Evolutionary conservation across 2,797 vertebrate genomes (phyloP).

Genomic region (Austrolebias charrua): DNA sequence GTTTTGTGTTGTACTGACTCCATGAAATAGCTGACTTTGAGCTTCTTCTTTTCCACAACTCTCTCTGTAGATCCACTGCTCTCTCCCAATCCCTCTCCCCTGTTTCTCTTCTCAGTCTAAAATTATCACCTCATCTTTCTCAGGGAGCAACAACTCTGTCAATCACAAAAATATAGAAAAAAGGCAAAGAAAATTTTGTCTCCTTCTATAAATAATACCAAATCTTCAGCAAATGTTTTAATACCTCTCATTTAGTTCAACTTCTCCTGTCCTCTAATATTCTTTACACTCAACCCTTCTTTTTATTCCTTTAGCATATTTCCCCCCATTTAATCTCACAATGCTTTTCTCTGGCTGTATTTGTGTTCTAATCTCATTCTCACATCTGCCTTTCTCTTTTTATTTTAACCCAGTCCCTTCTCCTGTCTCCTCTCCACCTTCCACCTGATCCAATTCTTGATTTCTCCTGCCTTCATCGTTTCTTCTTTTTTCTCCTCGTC

Average conservation of each 20-base stretch:
- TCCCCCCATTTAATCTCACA: constrained; percentile 31
- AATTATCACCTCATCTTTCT: constrained; percentile 76
- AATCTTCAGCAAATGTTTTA: constrained; percentile 75
- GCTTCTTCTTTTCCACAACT: constrained; percentile 51
- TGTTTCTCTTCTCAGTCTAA: constrained; percentile 59
- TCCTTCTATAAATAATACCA: constrained; percentile 80
- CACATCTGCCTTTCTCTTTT: constrained; percentile 43
- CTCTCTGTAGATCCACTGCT: constrained; percentile 42
- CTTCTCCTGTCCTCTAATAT: constrained; percentile 43
- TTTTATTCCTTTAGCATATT: constrained; percentile 16
- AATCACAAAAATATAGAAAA: constrained; percentile 60
- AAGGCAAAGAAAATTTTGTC: constrained; percentile 37
- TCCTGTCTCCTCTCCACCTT: constrained; percentile 49
- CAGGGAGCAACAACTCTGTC: constrained; percentile 67
- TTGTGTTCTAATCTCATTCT: constrained; percentile 56
- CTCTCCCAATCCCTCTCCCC: constrained; percentile 18
- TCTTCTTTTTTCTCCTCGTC: constrained; percentile 25
- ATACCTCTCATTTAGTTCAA: constrained; percentile 64
- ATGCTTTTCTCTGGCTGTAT: constrained; percentile 37
- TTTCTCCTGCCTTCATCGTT: constrained; percentile 37
- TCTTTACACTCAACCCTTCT: constrained; percentile 16
- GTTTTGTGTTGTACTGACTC: constrained; percentile 52
- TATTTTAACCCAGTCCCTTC: constrained; percentile 52
- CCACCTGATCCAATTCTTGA: constrained; percentile 54
- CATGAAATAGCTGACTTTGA: constrained; percentile 69